phyloP scores from a whole-genome alignment of 2,797 vertebrate species.

The Paramormyrops hopkinsi region DNA sequence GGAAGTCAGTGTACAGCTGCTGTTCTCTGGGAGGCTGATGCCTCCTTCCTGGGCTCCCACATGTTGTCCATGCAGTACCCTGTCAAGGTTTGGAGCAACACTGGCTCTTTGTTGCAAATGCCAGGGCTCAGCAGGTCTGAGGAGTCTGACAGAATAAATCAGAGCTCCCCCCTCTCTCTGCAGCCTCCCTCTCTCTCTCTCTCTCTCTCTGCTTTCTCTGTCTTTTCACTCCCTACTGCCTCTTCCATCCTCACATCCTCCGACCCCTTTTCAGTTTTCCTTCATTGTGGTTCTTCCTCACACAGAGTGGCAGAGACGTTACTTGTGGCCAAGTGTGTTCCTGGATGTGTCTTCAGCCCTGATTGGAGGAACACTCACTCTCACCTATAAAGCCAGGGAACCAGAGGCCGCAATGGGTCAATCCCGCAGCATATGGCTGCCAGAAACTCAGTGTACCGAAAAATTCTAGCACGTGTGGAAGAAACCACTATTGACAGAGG shows the following conservation, averaged over 20 bases:
- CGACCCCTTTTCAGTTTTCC: background rate
- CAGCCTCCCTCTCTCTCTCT: background rate
- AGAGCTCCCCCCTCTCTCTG: background rate
- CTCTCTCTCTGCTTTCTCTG: background rate
- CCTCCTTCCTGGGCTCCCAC: background rate
- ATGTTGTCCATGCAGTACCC: conserved; percentile 16
- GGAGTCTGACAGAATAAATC: background rate
- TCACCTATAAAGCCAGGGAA: background rate
- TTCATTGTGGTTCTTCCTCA: background rate
- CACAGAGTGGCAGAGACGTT: background rate
- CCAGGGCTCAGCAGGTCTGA: conserved; percentile 20
- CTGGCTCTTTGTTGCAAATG: conserved; percentile 34
- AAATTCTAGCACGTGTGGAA: background rate
- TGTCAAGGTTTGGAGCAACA: conserved; percentile 27
- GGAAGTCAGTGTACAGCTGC: background rate
- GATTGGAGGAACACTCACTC: background rate
- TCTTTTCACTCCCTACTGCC: background rate
- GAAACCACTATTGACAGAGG: background rate
- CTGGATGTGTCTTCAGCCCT: background rate
- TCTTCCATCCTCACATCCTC: background rate
- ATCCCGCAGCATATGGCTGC: background rate
- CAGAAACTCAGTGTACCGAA: background rate
- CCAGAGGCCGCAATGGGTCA: background rate
- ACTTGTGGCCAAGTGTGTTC: background rate
- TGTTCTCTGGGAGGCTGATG: background rate